These are phyloP conservation scores for Girardinus metallicus DNA, from an alignment of 2,797 vertebrate genomes.

Conservation along the genomic window DNA sequence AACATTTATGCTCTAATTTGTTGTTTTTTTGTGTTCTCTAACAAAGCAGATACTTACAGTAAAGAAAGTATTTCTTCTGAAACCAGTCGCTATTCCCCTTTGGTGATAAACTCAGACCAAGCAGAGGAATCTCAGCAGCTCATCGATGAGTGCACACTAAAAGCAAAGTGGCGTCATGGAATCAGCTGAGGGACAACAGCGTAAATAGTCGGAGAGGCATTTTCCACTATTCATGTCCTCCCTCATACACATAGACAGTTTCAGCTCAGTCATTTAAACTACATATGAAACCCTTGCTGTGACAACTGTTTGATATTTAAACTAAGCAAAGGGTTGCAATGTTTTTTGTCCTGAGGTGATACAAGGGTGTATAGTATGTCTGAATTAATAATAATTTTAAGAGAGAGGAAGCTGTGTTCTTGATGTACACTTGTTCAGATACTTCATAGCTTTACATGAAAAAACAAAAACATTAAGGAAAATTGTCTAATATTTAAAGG, in stretches of 20 bases:
- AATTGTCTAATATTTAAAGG: background rate
- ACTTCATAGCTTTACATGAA: background rate
- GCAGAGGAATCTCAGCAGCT: background rate
- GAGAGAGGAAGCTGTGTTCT: background rate
- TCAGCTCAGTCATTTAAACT: background rate
- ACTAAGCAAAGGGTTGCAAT: background rate
- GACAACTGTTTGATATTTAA: background rate
- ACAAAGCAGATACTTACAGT: slow-evolving; percentile 1
- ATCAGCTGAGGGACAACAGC: background rate
- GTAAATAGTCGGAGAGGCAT: background rate
- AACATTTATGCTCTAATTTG: background rate
- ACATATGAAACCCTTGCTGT: background rate
- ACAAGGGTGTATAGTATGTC: background rate
- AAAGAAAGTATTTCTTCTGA: background rate
- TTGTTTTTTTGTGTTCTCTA: slow-evolving; percentile 2
- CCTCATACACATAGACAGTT: background rate
- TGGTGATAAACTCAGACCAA: slow-evolving; percentile 1
- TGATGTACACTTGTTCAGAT: background rate
- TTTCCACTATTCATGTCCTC: background rate
- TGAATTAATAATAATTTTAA: background rate
- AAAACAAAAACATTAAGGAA: background rate
- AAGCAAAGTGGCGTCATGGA: background rate
- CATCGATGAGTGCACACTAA: background rate
- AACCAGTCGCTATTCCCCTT: background rate
- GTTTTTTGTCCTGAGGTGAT: background rate